phyloP scores from a whole-genome alignment of 2,797 vertebrate genomes.

The Poecilia wingei region DNA sequence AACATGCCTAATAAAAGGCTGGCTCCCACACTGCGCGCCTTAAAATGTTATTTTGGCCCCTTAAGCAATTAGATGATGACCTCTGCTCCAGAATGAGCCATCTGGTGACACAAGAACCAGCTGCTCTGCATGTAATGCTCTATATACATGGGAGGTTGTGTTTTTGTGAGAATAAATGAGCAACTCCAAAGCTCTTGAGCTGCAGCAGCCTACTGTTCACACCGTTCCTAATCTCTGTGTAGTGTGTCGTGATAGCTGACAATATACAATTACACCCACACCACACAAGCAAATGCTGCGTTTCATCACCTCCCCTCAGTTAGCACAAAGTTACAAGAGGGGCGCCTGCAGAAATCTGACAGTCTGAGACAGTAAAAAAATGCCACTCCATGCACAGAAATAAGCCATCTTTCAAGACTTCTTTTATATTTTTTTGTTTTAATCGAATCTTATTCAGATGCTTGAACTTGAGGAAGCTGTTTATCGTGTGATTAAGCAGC shows the following conservation, averaged over 20 bases:
- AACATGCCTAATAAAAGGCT: background rate
- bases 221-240: constrained; percentile 46
- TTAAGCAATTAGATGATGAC: background rate
- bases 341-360: constrained; percentile 22
- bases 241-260: constrained; percentile 57
- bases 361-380: background rate
- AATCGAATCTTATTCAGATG: background rate
- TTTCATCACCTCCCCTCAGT: constrained; percentile 48
- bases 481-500: background rate
- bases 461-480: background rate
- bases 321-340: constrained; percentile 10
- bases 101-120: background rate
- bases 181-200: constrained; percentile 50
- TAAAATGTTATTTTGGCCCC: constrained; percentile 4
- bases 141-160: background rate
- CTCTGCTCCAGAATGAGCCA: background rate
- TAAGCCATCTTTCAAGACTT: background rate
- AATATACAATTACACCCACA: constrained; percentile 66
- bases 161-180: constrained; percentile 23
- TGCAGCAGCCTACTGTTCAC: constrained; percentile 51
- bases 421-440: background rate
- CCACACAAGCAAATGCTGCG: constrained; percentile 28
- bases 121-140: background rate
- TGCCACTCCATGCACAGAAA: background rate
- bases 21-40: background rate